Evolutionary conservation across 2,113 vertebrate species (phyloP).

Genomic region (Tetraodon nigroviridis): DNA sequence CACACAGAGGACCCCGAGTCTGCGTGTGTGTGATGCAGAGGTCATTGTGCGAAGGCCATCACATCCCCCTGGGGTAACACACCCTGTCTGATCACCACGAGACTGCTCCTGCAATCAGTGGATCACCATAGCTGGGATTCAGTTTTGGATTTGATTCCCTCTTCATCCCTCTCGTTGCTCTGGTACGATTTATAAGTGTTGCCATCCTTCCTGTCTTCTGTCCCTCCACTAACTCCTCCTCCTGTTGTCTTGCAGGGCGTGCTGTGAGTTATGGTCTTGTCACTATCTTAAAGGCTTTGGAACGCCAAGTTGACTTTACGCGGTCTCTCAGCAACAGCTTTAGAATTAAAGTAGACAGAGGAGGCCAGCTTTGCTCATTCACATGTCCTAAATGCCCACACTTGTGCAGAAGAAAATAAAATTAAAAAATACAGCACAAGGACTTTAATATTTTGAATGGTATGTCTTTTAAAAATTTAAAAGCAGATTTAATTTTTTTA

Average conservation of each 20-base stretch:
- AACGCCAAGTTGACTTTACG: constrained; percentile 59
- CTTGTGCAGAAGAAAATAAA: not conserved
- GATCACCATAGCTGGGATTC: too few species aligned
- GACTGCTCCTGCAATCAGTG: not conserved
- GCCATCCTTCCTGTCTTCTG: not conserved
- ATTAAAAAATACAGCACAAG: not conserved
- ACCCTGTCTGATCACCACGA: not conserved
- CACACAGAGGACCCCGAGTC: constrained; percentile 34
- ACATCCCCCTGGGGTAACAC: not conserved
- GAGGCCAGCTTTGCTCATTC: constrained; percentile 59
- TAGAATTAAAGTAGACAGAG: constrained; percentile 42
- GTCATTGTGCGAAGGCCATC: constrained; percentile 16
- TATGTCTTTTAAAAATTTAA: not conserved
- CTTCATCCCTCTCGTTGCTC: not conserved
- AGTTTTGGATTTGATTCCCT: not conserved
- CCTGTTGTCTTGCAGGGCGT: constrained; percentile 2
- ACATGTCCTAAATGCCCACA: constrained; percentile 60
- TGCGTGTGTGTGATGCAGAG: not conserved
- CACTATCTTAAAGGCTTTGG: constrained; percentile 25
- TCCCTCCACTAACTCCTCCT: constrained; percentile 1
- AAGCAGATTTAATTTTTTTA: too few species aligned
- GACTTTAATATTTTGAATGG: too few species aligned
- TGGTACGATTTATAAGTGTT: not conserved
- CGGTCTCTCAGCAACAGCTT: constrained; percentile 71
- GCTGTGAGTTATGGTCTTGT: constrained; percentile 48